Evolutionary conservation across 2,888 invertebrate species (phyloP).

Genomic region (Chrysodeixis includens): DNA sequence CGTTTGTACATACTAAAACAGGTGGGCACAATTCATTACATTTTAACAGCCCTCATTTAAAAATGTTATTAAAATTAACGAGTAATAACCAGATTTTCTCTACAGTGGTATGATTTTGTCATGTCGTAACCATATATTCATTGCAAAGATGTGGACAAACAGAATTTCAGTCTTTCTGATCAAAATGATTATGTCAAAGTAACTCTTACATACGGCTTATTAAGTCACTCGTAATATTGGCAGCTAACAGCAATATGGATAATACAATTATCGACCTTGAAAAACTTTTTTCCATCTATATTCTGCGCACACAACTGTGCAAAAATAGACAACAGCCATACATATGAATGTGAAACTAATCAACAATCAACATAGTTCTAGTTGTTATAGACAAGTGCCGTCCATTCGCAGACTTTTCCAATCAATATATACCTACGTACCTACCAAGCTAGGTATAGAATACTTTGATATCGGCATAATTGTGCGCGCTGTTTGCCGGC

Average conservation of each 20-base stretch:
- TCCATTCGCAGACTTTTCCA: constrained; percentile 20
- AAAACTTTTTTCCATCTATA: no score
- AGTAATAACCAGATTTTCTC: neutral
- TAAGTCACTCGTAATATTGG: no score
- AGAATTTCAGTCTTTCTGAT: no score
- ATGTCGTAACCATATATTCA: no score
- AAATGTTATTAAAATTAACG: neutral
- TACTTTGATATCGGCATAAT: constrained; percentile 35
- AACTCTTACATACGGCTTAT: no score
- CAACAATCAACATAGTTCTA: no score
- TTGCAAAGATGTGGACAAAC: no score
- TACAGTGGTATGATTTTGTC: neutral
- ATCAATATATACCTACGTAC: constrained; percentile 23
- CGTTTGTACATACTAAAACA: constrained; percentile 40
- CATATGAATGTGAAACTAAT: neutral
- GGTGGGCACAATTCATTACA: neutral
- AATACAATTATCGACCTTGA: no score
- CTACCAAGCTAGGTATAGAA: neutral
- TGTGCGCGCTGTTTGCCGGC: constrained; percentile 52
- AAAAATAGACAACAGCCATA: neutral
- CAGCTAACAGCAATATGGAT: no score
- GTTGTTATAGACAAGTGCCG: neutral
- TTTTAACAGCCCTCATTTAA: constrained; percentile 3
- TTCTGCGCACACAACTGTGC: no score
- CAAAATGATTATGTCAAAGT: no score